These are phyloP conservation scores for Lordiphosa andalusiaca DNA, from an alignment of 2,888 invertebrate species.

Conservation along the genomic window DNA sequence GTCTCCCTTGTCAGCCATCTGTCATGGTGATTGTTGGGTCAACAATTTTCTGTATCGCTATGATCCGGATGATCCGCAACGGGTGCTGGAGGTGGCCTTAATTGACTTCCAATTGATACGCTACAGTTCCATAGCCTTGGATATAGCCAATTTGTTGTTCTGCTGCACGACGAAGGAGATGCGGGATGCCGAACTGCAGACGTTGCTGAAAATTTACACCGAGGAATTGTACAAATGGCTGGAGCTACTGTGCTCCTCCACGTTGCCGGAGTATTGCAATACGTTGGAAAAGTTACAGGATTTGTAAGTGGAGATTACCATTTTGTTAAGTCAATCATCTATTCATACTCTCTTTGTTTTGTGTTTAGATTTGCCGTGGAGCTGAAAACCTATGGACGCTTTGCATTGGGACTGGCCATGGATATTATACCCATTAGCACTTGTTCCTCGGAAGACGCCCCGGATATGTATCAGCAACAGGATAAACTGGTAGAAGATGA, in stretches of 20 bases:
- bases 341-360: not conserved
- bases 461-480: constrained; percentile 82
- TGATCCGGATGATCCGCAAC: constrained; percentile 78
- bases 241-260: constrained; percentile 81
- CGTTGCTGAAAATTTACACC: constrained; percentile 84
- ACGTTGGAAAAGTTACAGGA: constrained; percentile 81
- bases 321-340: not conserved
- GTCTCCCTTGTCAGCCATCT: constrained; percentile 85
- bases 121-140: constrained; percentile 86
- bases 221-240: constrained; percentile 83
- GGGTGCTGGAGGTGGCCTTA: constrained; percentile 83
- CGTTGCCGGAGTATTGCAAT: constrained; percentile 74
- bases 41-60: constrained; percentile 87
- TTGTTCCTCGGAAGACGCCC: constrained; percentile 86
- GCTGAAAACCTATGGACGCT: constrained; percentile 84
- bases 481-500: constrained; percentile 75
- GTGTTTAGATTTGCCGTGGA: constrained; percentile 83
- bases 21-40: constrained; percentile 89
- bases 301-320: constrained; percentile 39
- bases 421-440: constrained; percentile 87
- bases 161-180: constrained; percentile 85
- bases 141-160: constrained; percentile 85
- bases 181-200: constrained; percentile 82
- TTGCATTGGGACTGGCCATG: constrained; percentile 85
- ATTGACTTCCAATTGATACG: constrained; percentile 87